Base-by-base conservation (phyloP, 2,888 invertebrate species). In the Hemaris fuciformis region DNA sequence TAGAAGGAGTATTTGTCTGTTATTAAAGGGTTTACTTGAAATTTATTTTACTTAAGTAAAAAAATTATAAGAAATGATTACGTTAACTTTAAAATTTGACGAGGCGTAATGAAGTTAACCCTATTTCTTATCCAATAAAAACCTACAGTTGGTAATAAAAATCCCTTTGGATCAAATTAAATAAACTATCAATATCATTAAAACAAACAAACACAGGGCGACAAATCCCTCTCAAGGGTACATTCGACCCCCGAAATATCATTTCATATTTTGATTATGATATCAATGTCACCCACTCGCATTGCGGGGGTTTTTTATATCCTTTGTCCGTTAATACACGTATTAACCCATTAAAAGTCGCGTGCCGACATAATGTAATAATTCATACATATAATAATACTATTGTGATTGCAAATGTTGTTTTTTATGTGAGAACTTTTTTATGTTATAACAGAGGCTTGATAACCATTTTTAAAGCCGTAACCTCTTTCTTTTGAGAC, bases 221-320 rank as follows among this genome's bases (percentile, higher is more conserved):
- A 70, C 63, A 75, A 83, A 83, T 83, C 85, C 84, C 80, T 73
- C 77, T 82, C 75, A 72, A 80, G 83, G 80, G 84, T 73, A 64
- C 70, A 72, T 67, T 72, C 70, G 67, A 64, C 80, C 80, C 85
- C 81, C 79, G 75, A 68, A 87, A 88, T 87, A 88, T 88, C 80
- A 87, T 87, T 88, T 89, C 90, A 91, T 91, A 91, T 92, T 91
- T 91, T 89, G 90, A 91, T 91, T 89, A 90, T 88, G 88, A 90
- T 91, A 91, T 92, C 91, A 89, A 83, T 88, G 89, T 87, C 89
- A 79, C 83, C 84, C 84, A 83, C 80, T 73, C 69, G 69, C 72
- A 68, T 65, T 60, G 65, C 66, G 67, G 66, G 72, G 68, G 64
- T 81, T 88, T 89, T 90, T 88, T 89, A 84, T 85, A 74, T 73